Evolutionary conservation across 1,140 invertebrate genomes (phyloP).

Genomic region (Samia ricini): DNA sequence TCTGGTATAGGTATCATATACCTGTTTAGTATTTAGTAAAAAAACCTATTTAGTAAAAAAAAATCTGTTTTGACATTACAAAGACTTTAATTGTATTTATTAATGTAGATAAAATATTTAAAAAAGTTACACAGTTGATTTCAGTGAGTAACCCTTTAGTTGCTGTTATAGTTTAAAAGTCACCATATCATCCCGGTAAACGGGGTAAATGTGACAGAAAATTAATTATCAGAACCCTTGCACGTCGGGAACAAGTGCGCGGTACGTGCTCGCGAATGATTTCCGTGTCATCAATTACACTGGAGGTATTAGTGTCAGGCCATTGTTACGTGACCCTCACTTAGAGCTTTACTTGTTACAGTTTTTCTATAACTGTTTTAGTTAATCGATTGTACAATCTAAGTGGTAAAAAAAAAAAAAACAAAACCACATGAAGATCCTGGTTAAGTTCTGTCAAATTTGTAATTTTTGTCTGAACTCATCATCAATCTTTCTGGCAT

Average conservation of each 20-base stretch:
- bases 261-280: slow-evolving; percentile 25
- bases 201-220: background rate
- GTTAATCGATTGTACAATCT: background rate
- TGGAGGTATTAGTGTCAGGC: slow-evolving; percentile 26
- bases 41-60: too few species aligned
- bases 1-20: too few species aligned
- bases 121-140: background rate
- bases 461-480: too few species aligned
- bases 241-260: slow-evolving; percentile 26
- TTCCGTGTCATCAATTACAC: slow-evolving; percentile 29
- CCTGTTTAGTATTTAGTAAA: too few species aligned
- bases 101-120: too few species aligned
- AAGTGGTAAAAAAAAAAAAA: too few species aligned
- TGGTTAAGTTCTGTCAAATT: too few species aligned
- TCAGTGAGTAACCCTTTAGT: background rate
- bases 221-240: slow-evolving; percentile 1
- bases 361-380: background rate
- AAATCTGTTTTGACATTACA: too few species aligned
- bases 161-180: background rate
- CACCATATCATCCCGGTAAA: background rate
- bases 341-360: background rate
- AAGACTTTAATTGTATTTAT: too few species aligned
- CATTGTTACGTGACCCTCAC: slow-evolving; percentile 11
- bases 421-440: too few species aligned
- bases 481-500: too few species aligned